Percentiles rank a stretch among this genome's conserved stretches.
These are phyloP conservation scores for Campopleginae sp. DNA, from an alignment of 2,888 invertebrate genomes.

Conservation along the genomic window DNA sequence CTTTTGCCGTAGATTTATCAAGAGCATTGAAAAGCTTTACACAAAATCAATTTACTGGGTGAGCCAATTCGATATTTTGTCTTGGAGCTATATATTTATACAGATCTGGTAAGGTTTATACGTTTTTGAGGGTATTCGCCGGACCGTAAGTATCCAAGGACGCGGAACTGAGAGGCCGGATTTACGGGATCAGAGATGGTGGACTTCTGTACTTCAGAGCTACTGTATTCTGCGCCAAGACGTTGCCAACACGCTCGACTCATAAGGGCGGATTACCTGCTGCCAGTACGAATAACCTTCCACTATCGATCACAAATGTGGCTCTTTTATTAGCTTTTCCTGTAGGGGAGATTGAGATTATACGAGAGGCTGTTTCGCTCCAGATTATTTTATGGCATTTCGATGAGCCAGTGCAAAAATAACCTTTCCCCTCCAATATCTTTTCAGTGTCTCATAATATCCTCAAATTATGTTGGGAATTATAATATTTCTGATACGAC, in stretches of 20 bases:
- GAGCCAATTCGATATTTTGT: neutral
- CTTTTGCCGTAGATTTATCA: neutral
- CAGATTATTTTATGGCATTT: constrained; percentile 6
- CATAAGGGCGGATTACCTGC: constrained; percentile 11
- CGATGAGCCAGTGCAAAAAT: neutral
- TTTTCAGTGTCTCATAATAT: neutral
- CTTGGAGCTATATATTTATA: neutral
- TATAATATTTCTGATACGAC: neutral
- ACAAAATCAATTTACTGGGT: neutral
- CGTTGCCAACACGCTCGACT: neutral
- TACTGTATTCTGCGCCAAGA: constrained; percentile 12
- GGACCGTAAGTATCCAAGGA: constrained; percentile 1
- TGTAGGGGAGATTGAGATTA: constrained; percentile 8
- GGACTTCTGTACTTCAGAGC: constrained; percentile 23
- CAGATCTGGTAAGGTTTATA: neutral
- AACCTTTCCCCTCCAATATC: neutral
- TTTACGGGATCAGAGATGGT: constrained; percentile 42
- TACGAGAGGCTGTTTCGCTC: constrained; percentile 5
- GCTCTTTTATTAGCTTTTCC: neutral
- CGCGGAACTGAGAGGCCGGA: neutral
- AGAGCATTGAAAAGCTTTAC: neutral
- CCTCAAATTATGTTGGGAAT: neutral
- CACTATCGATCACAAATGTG: constrained; percentile 14
- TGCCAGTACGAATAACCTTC: constrained; percentile 11
- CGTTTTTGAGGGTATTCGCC: constrained; percentile 9